Base-by-base conservation (phyloP, 2,113 vertebrate species). In the Charadrius vociferus region DNA sequence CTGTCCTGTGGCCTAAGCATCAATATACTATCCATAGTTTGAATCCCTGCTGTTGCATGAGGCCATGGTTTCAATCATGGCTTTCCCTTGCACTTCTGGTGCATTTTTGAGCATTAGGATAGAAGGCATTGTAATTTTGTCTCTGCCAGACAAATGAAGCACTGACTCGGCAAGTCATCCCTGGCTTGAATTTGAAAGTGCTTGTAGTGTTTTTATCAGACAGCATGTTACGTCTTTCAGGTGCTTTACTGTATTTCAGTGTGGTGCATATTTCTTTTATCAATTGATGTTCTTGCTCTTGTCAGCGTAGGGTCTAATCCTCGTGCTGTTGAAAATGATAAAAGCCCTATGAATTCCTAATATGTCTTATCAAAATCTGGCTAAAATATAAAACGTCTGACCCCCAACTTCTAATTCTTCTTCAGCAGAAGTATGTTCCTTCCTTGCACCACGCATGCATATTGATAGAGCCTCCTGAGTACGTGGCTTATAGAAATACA, bases 301-400 rank as follows among this genome's bases (percentile, higher is more conserved):
- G 87, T 96, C 93, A 97, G 89, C 14, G 3, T 71, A 88, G 74
- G 87, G 93, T 94, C 93, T 97, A 97, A 93, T 95, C 93, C 91
- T 93, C 72, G 87, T 55, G 84, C 95, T 91, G 86, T 41, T 93
- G 91, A 90, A 95, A 87, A 93, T 91, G 77, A 96, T 95, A 94
- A 91, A 97, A 95, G 91, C 67, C 58, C 74, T 93, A 73, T 96
- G 96, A 96, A 95, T 97, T 93, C 81, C 89, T 97, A 96, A 96
- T 97, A 93, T 21, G 81, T 93, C 94, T 93, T 97, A 97, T 97
- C 93, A 95, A 96, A 95, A 96, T 95, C 93, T 94, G 91, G 91
- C 93, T 95, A 61, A 94, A 96, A 88, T 93, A 77, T 90, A 73
- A 93, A 82, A 80, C 14, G 74, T 70, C 86, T 94, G 91, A 96